Conservation (phyloP, 2,113 vertebrate species). For the Festucalex cinctus region DNA sequence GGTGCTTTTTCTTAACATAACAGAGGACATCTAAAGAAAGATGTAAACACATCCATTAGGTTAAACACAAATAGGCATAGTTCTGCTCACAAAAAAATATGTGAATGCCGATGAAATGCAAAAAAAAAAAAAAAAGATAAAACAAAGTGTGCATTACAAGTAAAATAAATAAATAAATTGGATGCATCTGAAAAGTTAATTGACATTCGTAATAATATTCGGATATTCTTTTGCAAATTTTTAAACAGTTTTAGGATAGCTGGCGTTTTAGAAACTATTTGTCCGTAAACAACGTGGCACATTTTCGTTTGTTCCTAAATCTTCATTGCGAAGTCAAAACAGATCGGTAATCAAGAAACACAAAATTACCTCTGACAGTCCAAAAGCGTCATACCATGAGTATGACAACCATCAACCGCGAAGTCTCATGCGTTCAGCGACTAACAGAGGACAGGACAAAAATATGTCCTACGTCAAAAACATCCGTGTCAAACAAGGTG, state of each 20-base stretch:
- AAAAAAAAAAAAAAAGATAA: background rate
- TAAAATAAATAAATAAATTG: background rate
- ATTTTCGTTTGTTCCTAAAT: background rate
- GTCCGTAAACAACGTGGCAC: background rate
- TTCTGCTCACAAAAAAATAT: background rate
- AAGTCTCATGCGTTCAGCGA: background rate
- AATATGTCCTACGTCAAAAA: background rate
- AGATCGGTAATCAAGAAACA: background rate
- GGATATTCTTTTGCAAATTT: background rate
- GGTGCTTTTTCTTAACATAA: conserved; percentile 29
- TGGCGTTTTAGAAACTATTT: background rate
- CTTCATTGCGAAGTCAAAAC: background rate
- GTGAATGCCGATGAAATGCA: background rate
- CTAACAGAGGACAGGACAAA: background rate
- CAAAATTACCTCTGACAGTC: background rate
- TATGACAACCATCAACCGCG: background rate
- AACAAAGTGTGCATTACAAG: background rate
- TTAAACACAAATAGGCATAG: background rate
- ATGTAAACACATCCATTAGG: background rate
- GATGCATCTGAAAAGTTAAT: background rate
- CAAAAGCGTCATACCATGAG: background rate
- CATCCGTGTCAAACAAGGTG: background rate
- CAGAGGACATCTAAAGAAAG: conserved; percentile 46
- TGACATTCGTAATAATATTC: background rate
- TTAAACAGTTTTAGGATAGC: background rate